These are phyloP conservation scores for Ridgeia piscesae DNA, from an alignment of 1,140 invertebrate genomes.

Conservation along the genomic window DNA sequence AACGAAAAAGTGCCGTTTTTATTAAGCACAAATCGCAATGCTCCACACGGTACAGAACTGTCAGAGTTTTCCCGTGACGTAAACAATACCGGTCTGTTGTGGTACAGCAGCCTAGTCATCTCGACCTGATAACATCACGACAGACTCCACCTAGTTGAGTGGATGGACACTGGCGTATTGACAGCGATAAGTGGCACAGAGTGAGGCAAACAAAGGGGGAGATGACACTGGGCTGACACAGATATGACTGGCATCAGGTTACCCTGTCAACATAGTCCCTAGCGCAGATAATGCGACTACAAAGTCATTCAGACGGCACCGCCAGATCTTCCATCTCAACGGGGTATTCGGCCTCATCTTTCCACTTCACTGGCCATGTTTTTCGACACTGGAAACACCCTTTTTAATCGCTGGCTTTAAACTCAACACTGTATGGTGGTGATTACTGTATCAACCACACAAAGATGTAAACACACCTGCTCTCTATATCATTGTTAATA, in stretches of 20 bases:
- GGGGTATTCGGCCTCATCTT: neutral
- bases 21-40: too few relatives aligned
- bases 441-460: neutral
- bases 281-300: neutral
- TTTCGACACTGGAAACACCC: neutral
- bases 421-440: neutral
- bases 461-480: neutral
- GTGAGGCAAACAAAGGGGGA: neutral
- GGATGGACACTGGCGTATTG: neutral
- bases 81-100: too few relatives aligned
- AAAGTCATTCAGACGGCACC: constrained; percentile 1
- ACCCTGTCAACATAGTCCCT: neutral
- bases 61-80: too few relatives aligned
- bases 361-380: neutral
- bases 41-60: too few relatives aligned
- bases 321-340: neutral
- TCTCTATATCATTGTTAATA: neutral
- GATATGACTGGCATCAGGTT: neutral
- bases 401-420: neutral
- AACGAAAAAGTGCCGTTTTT: too few relatives aligned
- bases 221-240: neutral
- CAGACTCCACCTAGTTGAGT: neutral
- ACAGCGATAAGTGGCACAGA: neutral
- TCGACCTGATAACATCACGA: neutral
- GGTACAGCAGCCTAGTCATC: too few relatives aligned